Conservation (phyloP, 2,113 vertebrate genomes). For the Vulpes lagopus region DNA sequence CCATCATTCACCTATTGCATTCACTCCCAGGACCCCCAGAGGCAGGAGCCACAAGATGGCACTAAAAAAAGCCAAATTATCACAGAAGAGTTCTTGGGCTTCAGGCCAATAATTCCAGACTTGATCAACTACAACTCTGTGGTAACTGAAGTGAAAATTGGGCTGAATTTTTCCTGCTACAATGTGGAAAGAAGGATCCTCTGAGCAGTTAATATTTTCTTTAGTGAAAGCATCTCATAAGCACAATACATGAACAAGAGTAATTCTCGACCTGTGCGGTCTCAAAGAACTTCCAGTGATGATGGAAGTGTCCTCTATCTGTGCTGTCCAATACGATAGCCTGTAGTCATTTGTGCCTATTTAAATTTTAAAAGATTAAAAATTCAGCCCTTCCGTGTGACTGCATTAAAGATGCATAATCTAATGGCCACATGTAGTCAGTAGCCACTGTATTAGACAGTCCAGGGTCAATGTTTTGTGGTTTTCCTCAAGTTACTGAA, state of each 20-base stretch:
- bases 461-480: background rate
- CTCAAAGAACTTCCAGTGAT: background rate
- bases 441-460: background rate
- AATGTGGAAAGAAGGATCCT: background rate
- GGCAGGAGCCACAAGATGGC: background rate
- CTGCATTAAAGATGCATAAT: background rate
- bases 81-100: background rate
- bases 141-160: background rate
- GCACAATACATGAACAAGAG: background rate
- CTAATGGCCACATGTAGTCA: background rate
- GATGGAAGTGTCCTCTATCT: background rate
- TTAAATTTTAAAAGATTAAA: background rate
- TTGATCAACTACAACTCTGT: background rate
- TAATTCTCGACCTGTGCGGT: background rate
- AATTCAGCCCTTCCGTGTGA: background rate
- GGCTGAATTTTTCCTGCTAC: background rate
- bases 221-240: background rate
- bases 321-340: background rate
- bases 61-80: background rate
- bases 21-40: background rate
- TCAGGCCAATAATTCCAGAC: background rate
- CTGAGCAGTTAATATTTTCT: background rate
- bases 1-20: rapidly evolving
- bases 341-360: background rate
- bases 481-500: constrained; percentile 23